Evolutionary conservation across 2,113 vertebrate genomes (phyloP).

Genomic region (Gallinago undulata): DNA sequence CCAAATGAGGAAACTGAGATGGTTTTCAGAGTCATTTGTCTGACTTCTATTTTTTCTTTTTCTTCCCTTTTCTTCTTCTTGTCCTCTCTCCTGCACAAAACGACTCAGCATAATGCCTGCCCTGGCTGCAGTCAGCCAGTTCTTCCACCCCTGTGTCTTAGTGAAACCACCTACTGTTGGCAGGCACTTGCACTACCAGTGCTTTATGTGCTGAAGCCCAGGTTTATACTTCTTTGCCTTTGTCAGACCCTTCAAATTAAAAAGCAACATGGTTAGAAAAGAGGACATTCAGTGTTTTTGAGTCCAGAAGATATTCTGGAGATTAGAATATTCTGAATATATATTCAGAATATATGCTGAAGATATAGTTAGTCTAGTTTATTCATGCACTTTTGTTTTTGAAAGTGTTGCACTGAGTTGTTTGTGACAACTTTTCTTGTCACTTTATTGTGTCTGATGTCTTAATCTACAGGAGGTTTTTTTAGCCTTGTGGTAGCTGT

Average conservation of each 20-base stretch:
- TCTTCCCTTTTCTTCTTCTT: neutral
- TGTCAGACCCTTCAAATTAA: neutral
- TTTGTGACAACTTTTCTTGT: neutral
- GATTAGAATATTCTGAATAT: too few relatives aligned
- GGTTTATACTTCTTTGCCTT: neutral
- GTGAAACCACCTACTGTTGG: neutral
- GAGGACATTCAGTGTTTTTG: neutral
- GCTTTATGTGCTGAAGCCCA: neutral
- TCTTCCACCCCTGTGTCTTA: neutral
- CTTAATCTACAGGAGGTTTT: neutral
- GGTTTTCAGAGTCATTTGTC: neutral
- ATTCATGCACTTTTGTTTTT: neutral
- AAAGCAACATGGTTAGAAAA: neutral
- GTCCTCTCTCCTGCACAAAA: neutral
- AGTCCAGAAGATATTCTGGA: neutral
- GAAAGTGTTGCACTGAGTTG: neutral
- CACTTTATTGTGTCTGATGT: neutral
- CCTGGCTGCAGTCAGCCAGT: neutral
- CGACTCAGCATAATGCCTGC: accelerated
- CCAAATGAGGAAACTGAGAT: neutral
- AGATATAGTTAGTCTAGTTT: neutral
- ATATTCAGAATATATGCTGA: neutral
- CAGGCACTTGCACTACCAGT: neutral
- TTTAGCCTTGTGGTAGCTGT: neutral
- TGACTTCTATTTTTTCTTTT: neutral